These are phyloP conservation scores for Halichoeres trimaculatus DNA, from an alignment of 2,113 vertebrate genomes.

Conservation along the genomic window DNA sequence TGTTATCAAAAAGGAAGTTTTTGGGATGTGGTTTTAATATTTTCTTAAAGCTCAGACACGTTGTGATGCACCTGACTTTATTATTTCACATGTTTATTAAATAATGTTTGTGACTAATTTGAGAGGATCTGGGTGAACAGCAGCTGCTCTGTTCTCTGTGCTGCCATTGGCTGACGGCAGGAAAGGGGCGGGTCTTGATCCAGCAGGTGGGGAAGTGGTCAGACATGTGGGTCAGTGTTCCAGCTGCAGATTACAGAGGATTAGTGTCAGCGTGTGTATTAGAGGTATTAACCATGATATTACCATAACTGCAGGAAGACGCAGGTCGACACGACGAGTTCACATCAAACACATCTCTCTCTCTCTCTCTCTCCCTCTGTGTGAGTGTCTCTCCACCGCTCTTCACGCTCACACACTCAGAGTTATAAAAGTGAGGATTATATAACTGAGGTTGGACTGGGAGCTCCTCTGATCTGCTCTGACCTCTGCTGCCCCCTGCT, in stretches of 20 bases:
- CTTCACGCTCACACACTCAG: not conserved
- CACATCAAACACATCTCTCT: not conserved
- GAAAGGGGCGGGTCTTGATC: conserved; percentile 20
- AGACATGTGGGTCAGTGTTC: conserved; percentile 72
- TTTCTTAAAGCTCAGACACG: no score
- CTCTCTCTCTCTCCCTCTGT: not conserved
- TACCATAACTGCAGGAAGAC: conserved; percentile 37
- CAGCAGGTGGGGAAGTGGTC: conserved; percentile 45
- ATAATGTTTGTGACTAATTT: no score
- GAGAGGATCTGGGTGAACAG: not conserved
- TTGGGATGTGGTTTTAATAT: no score
- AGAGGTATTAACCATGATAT: conserved; percentile 54
- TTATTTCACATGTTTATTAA: no score
- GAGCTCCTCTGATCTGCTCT: not conserved
- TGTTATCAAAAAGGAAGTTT: no score
- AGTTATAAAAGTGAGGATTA: not conserved
- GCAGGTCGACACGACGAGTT: conserved; percentile 10
- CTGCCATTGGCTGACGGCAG: conserved; percentile 16
- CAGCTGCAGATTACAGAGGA: conserved; percentile 61
- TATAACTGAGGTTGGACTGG: not conserved
- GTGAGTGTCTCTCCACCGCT: not conserved
- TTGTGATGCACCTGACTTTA: no score
- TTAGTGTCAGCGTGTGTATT: conserved; percentile 49
- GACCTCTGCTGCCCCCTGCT: conserved; percentile 53
- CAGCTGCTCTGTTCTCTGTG: not conserved